phyloP scores from a whole-genome alignment of 92 coral and sea anemone species.

The Actinostola sp. region DNA sequence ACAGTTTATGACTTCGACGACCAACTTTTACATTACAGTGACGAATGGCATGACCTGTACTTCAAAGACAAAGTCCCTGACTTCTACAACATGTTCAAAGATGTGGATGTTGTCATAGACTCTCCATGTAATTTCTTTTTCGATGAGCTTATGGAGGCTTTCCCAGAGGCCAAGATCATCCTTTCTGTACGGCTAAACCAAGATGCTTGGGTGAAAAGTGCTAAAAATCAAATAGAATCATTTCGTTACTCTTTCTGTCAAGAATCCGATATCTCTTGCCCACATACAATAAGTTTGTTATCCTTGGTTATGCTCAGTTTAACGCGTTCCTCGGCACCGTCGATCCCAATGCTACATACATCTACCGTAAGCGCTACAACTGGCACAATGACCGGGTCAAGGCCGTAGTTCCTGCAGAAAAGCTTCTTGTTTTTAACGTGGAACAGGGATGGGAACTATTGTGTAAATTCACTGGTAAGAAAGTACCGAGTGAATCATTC shows the following conservation, averaged over 20 bases:
- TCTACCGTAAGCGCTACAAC: conserved; percentile 47
- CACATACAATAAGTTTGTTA: conserved; percentile 9
- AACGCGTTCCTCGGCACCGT: conserved; percentile 21
- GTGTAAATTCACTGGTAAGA: conserved; percentile 52
- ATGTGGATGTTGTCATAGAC: conserved; percentile 55
- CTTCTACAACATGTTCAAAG: conserved; percentile 40
- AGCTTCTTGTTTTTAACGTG: conserved; percentile 46
- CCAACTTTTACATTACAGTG: conserved; percentile 39
- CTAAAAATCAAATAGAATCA: conserved; percentile 15
- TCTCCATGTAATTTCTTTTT: conserved; percentile 37
- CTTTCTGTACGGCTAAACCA: conserved; percentile 43
- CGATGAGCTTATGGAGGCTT: conserved; percentile 57
- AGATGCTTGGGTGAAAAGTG: conserved; percentile 45
- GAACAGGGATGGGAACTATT: conserved; percentile 62
- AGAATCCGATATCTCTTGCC: neutral
- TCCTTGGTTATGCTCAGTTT: neutral
- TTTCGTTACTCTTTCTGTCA: neutral
- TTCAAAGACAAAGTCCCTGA: conserved; percentile 30
- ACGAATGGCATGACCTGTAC: conserved; percentile 56
- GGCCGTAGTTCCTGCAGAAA: conserved; percentile 47
- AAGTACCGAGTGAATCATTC: conserved; percentile 33
- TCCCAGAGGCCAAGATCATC: conserved; percentile 60
- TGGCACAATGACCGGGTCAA: conserved; percentile 53
- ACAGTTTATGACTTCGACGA: conserved; percentile 44
- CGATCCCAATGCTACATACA: conserved; percentile 18